Evolutionary conservation across 2,888 invertebrate genomes (phyloP).

Genomic region (Tineola bisselliella): DNA sequence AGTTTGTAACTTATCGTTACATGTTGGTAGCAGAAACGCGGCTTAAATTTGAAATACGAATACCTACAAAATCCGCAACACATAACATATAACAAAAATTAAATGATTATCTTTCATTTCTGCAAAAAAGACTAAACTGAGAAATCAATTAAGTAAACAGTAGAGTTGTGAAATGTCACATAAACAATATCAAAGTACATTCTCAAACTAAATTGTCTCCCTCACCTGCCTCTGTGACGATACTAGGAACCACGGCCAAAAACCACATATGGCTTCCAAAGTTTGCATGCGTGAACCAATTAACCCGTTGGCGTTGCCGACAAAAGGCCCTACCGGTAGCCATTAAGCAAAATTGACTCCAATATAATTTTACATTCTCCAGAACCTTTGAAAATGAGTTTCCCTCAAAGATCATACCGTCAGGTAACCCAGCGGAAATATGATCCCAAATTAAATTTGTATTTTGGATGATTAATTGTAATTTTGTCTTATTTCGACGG

Average conservation of each 20-base stretch:
- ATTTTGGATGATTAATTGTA: neutral
- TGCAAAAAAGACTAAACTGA: no score
- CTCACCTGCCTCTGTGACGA: neutral
- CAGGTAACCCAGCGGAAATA: neutral
- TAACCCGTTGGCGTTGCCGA: conserved; percentile 30
- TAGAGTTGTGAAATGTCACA: neutral
- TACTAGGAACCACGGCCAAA: neutral
- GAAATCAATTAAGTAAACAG: neutral
- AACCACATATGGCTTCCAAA: conserved; percentile 36
- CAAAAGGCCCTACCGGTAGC: conserved; percentile 24
- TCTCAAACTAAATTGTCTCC: neutral
- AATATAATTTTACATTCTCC: conserved; percentile 42
- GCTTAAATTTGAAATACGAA: no score
- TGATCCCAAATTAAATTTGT: conserved; percentile 1
- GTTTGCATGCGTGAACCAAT: conserved; percentile 38
- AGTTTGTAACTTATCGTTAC: no score
- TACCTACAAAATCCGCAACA: no score
- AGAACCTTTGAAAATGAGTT: conserved; percentile 15
- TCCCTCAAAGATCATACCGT: neutral
- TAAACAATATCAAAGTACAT: neutral
- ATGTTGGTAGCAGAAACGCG: no score
- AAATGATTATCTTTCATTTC: no score
- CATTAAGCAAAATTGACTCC: conserved; percentile 50
- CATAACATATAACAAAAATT: no score
- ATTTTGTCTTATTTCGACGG: neutral